A percentile compares a stretch with the other conserved stretches of the same genome.
These are phyloP conservation scores for Prionailurus viverrinus DNA, from an alignment of 2,113 vertebrate species.

Conservation along the genomic window DNA sequence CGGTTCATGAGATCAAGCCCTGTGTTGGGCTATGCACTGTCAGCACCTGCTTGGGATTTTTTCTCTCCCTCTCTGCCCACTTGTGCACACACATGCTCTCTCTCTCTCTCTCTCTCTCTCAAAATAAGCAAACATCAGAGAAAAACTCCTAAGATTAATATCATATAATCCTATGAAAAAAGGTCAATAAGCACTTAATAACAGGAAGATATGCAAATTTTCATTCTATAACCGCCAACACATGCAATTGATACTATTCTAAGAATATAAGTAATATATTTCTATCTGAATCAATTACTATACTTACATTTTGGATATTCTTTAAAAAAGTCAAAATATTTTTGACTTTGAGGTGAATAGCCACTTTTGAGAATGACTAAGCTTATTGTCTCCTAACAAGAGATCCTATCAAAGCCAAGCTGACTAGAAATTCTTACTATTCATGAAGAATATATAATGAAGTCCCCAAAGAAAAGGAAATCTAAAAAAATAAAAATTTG, in stretches of 20 bases:
- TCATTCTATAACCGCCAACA: slow-evolving; percentile 23
- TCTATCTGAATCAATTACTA: background rate
- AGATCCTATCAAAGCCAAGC: slow-evolving; percentile 25
- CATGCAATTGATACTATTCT: background rate
- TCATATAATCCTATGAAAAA: background rate
- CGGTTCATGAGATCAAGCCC: no score
- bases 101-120: no score
- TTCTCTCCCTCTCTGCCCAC: no score
- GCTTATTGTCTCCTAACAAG: background rate
- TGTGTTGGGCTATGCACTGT: no score
- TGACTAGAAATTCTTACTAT: slow-evolving; percentile 18
- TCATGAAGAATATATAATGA: background rate
- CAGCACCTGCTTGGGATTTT: no score
- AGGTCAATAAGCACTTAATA: background rate
- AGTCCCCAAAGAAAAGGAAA: background rate
- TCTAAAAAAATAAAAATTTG: slow-evolving; percentile 41
- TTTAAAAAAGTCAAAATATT: slow-evolving; percentile 9
- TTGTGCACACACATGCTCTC: no score
- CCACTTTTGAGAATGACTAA: slow-evolving; percentile 31
- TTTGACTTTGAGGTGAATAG: background rate
- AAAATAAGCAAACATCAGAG: no score
- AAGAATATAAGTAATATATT: slow-evolving; percentile 4
- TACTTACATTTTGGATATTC: background rate
- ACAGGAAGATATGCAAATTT: background rate
- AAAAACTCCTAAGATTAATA: background rate